phyloP scores from a whole-genome alignment of 2,888 invertebrate species.

The Xylota sylvarum region DNA sequence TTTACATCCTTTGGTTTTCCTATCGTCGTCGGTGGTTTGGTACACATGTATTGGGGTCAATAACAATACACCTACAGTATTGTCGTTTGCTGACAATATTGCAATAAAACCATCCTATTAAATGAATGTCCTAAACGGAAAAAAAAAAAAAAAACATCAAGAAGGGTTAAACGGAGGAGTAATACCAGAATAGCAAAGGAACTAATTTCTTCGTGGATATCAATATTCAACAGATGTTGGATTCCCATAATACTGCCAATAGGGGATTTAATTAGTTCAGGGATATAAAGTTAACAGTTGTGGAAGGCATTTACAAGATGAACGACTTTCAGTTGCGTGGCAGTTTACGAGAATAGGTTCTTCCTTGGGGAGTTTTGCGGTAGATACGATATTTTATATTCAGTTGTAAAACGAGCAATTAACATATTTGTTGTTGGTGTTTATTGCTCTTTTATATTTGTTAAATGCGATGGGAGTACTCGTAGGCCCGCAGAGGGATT shows the following conservation, averaged over 20 bases:
- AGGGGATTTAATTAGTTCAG: constrained; percentile 58
- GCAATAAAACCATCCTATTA: constrained; percentile 5
- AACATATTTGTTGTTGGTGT: constrained; percentile 7
- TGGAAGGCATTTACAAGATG: constrained; percentile 15
- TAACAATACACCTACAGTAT: background rate
- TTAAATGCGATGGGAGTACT: background rate
- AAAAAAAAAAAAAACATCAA: background rate
- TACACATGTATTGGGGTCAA: constrained; percentile 1
- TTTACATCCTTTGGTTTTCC: too few relatives aligned
- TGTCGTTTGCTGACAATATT: background rate
- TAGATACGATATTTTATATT: constrained; percentile 21
- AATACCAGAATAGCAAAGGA: background rate
- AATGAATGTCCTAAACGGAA: constrained; percentile 21
- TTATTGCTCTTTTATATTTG: constrained; percentile 9
- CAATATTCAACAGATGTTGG: constrained; percentile 71
- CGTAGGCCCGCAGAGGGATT: background rate
- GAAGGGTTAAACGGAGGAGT: background rate
- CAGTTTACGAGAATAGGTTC: constrained; percentile 37
- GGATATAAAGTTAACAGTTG: constrained; percentile 26
- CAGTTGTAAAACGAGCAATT: background rate
- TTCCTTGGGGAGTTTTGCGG: constrained; percentile 26
- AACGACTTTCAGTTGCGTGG: constrained; percentile 33
- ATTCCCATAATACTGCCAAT: constrained; percentile 58
- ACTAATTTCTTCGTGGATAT: constrained; percentile 39
- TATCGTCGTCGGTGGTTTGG: background rate